These are phyloP conservation scores for Eulemur mongoz DNA, from an alignment of 2,797 vertebrate species.

Conservation along the genomic window DNA sequence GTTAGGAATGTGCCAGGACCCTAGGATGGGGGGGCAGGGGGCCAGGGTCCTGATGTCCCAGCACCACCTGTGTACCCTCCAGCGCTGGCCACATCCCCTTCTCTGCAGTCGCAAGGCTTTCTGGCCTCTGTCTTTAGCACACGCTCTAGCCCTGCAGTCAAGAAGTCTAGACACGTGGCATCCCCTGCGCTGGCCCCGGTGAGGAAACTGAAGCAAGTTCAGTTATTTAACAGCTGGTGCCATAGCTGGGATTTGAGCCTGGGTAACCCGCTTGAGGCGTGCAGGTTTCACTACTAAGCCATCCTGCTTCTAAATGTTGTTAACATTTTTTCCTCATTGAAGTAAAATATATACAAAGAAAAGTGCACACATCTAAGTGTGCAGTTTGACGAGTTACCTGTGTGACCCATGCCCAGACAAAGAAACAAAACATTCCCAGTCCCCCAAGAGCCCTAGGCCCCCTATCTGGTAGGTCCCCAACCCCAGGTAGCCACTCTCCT, in stretches of 20 bases:
- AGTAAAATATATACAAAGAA: not conserved
- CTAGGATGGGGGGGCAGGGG: too few species aligned
- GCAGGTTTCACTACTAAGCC: accelerated
- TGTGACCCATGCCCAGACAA: not conserved
- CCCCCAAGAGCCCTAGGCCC: not conserved
- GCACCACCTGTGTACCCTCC: accelerated
- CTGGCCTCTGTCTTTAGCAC: not conserved
- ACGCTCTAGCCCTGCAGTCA: not conserved
- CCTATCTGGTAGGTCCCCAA: not conserved
- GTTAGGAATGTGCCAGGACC: not conserved
- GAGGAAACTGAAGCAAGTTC: not conserved
- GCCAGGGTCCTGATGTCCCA: not conserved
- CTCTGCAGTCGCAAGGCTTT: accelerated
- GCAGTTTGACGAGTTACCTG: not conserved
- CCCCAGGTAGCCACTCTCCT: not conserved
- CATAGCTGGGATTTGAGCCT: not conserved
- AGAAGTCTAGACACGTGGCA: not conserved
- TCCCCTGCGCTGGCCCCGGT: not conserved
- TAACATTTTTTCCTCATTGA: not conserved
- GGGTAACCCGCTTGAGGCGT: not conserved
- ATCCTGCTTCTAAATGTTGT: not conserved
- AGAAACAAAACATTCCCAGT: not conserved
- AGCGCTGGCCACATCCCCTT: not conserved
- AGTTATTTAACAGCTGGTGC: not conserved
- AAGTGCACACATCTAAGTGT: not conserved